phyloP scores from a whole-genome alignment of 2,888 invertebrate species.

The Podotricha telesiphe region DNA sequence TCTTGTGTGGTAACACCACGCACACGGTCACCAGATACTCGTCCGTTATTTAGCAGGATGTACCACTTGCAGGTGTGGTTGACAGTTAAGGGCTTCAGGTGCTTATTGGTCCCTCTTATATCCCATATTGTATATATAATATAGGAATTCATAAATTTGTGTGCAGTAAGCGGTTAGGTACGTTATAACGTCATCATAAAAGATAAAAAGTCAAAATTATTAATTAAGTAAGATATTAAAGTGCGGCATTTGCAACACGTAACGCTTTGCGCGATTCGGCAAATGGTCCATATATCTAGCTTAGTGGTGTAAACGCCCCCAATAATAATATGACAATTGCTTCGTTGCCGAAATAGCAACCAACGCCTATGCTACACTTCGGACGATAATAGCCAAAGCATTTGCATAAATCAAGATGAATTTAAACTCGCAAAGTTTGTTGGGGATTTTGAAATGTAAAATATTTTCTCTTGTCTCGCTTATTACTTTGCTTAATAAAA shows the following conservation, averaged over 20 bases:
- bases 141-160: not conserved
- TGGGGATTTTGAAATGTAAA: constrained; percentile 14
- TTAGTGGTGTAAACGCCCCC: constrained; percentile 75
- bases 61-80: no score
- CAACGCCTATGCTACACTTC: constrained; percentile 21
- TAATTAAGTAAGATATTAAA: constrained; percentile 68
- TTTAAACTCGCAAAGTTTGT: not conserved
- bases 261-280: constrained; percentile 68
- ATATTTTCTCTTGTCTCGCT: constrained; percentile 7
- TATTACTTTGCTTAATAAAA: constrained; percentile 16
- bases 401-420: constrained; percentile 15
- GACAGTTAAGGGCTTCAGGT: no score
- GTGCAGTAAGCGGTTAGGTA: not conserved
- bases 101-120: no score
- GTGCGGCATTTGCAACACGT: constrained; percentile 71
- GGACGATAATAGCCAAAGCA: constrained; percentile 22
- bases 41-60: no score
- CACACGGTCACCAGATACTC: no score
- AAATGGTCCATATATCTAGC: constrained; percentile 78
- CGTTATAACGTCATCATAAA: not conserved
- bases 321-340: constrained; percentile 77
- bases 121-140: no score
- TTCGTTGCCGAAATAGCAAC: constrained; percentile 48
- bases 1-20: no score
- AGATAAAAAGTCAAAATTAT: constrained; percentile 47